Percentiles rank a stretch among this genome's conserved stretches.
Conservation (phyloP, 2,888 invertebrate species). For the Antitype chi region DNA sequence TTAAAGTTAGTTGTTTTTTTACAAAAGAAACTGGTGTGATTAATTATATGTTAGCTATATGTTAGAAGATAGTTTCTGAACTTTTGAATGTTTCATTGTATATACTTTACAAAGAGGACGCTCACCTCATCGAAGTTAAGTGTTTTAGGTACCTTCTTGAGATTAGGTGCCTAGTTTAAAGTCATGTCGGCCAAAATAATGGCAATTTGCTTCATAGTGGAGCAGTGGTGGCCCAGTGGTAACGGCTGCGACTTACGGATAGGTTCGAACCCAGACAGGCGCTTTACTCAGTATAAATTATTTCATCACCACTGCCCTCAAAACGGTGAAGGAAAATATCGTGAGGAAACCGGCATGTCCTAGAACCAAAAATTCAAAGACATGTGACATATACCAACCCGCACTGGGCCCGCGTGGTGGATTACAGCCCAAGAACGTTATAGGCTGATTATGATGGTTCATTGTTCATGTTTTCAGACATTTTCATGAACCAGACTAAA, state of each 20-base stretch:
- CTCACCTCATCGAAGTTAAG: conserved; percentile 3
- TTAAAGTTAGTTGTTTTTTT: conserved; percentile 60
- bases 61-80: conserved; percentile 58
- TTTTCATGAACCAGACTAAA: not conserved
- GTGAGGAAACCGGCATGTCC: too few species aligned
- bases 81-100: conserved; percentile 55
- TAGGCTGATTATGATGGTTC: not conserved
- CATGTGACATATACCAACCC: too few species aligned
- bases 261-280: too few species aligned
- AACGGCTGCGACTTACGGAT: too few species aligned
- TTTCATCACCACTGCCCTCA: too few species aligned
- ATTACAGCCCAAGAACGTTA: too few species aligned
- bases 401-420: too few species aligned
- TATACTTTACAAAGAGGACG: conserved; percentile 22
- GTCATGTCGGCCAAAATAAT: not conserved
- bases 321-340: too few species aligned
- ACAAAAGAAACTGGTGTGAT: conserved; percentile 61
- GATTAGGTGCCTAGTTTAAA: not conserved
- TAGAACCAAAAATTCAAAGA: too few species aligned
- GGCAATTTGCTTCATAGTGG: conserved; percentile 2
- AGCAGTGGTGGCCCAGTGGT: too few species aligned
- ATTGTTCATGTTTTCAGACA: not conserved
- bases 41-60: conserved; percentile 66
- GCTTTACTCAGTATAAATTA: too few species aligned
- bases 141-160: not conserved